Percentiles rank a stretch among this genome's conserved stretches.
These are phyloP conservation scores for Drosophila insularis DNA, from an alignment of 1,140 invertebrate species.

Conservation along the genomic window DNA sequence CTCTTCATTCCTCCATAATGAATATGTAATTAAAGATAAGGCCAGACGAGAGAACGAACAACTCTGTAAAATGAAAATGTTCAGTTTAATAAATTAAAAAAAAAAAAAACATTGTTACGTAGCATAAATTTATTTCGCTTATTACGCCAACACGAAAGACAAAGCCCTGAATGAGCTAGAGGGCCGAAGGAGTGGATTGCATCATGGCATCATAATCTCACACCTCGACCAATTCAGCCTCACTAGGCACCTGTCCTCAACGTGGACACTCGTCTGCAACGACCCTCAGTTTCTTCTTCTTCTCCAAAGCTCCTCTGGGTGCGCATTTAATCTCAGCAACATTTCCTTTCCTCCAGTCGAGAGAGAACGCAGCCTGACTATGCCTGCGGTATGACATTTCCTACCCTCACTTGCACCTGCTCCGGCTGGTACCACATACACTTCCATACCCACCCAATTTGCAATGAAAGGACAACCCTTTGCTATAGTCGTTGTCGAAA, in stretches of 20 bases:
- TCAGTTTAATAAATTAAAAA: slow-evolving; percentile 26
- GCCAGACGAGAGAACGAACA: neutral
- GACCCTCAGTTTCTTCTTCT: slow-evolving; percentile 1
- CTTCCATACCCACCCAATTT: neutral
- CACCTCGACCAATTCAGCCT: slow-evolving; percentile 46
- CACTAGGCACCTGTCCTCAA: slow-evolving; percentile 43
- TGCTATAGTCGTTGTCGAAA: slow-evolving; percentile 71
- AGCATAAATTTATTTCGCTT: slow-evolving; percentile 72
- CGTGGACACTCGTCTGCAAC: slow-evolving; percentile 29
- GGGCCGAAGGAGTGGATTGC: slow-evolving; percentile 2
- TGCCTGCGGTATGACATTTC: slow-evolving; percentile 72
- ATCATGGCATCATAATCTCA: slow-evolving; percentile 51
- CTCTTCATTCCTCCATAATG: neutral
- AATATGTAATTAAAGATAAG: slow-evolving; percentile 33
- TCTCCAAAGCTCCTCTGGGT: slow-evolving; percentile 19
- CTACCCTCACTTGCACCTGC: slow-evolving; percentile 27
- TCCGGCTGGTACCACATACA: neutral
- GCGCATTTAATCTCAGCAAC: slow-evolving; percentile 74
- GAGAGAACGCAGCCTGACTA: slow-evolving; percentile 51
- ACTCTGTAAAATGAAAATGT: slow-evolving; percentile 13
- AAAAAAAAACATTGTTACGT: slow-evolving; percentile 17
- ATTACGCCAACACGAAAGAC: slow-evolving; percentile 56
- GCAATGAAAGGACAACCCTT: slow-evolving; percentile 39
- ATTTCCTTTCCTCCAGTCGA: slow-evolving; percentile 68
- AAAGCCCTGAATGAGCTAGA: slow-evolving; percentile 39